Conservation (phyloP, 2,888 invertebrate genomes). For the Athalia circularis region DNA sequence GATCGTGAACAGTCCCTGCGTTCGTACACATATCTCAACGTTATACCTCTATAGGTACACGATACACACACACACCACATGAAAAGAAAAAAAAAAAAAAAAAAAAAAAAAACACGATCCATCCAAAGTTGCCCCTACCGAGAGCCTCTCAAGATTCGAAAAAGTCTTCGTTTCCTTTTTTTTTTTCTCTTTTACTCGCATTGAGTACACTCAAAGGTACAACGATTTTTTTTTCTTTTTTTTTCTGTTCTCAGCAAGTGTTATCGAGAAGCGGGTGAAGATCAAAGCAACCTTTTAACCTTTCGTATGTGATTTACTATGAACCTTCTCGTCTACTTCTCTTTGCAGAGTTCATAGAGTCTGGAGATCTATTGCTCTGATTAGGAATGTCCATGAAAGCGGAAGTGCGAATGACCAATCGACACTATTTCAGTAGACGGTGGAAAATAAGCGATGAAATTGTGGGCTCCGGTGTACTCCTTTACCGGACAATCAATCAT, state of each 20-base stretch:
- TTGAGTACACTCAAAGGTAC: too few species aligned
- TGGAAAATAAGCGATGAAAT: constrained; percentile 9
- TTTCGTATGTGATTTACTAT: not conserved
- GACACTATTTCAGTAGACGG: constrained; percentile 12
- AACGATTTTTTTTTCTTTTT: too few species aligned
- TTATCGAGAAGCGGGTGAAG: constrained; percentile 18
- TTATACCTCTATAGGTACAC: not conserved
- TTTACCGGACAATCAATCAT: constrained; percentile 16
- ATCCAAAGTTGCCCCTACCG: too few species aligned
- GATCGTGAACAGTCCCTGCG: constrained; percentile 1
- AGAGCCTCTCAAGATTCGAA: too few species aligned
- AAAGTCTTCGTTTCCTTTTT: too few species aligned
- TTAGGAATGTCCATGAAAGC: not conserved
- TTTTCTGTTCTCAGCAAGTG: not conserved
- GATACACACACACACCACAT: not conserved
- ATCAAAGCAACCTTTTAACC: constrained; percentile 26
- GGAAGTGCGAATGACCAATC: constrained; percentile 4
- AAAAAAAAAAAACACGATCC: too few species aligned
- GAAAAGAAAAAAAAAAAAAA: not conserved
- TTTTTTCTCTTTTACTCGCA: too few species aligned
- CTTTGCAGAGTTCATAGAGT: not conserved
- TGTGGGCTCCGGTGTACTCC: not conserved
- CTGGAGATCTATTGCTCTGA: not conserved
- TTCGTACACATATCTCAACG: constrained; percentile 14
- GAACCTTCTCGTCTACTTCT: not conserved